Percentiles rank a stretch among this genome's conserved stretches.
phyloP scores from a whole-genome alignment of 2,797 vertebrate species.

The Euthynnus affinis region DNA sequence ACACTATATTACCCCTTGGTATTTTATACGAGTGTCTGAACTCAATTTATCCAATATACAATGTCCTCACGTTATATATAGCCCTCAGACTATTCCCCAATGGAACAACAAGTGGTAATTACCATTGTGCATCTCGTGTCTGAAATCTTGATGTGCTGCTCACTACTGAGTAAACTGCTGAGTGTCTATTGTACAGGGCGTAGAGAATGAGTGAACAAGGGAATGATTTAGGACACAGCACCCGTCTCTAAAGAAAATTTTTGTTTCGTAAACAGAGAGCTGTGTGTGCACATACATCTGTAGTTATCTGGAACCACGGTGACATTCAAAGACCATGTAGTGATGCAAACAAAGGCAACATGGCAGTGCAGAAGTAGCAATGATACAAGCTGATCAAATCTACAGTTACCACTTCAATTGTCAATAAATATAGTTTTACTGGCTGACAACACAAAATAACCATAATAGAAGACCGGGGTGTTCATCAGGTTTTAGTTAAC shows the following conservation, averaged over 20 bases:
- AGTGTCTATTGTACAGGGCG: no score
- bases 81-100: no score
- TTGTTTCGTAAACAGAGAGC: constrained; percentile 11
- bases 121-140: no score
- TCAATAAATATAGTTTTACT: constrained; percentile 19
- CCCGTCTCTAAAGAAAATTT: neutral
- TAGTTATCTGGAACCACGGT: neutral
- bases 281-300: neutral
- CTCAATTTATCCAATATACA: no score
- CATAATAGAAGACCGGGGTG: neutral
- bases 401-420: neutral
- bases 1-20: no score
- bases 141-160: neutral
- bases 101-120: no score
- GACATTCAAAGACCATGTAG: constrained; percentile 1
- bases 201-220: neutral
- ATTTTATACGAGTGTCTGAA: no score
- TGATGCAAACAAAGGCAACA: neutral
- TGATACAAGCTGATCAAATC: neutral
- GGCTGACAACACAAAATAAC: constrained; percentile 11
- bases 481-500: constrained; percentile 8
- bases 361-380: neutral
- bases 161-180: neutral
- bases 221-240: neutral
- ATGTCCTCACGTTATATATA: no score